A percentile compares a stretch with the other conserved stretches of the same genome.
Conservation (phyloP, 2,888 invertebrate genomes). For the Idaea aversata region DNA sequence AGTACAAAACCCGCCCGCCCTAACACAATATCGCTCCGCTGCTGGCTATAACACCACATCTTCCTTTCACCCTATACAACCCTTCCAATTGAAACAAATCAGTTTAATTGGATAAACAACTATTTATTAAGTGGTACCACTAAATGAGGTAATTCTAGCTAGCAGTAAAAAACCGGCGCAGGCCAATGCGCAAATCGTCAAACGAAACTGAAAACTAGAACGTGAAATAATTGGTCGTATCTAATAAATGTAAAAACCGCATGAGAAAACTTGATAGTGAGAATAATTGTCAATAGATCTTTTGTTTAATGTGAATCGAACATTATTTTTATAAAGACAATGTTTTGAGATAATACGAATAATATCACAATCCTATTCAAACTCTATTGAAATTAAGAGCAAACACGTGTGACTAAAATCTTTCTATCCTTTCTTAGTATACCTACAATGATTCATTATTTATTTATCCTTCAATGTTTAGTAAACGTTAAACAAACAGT, state of each 20-base stretch:
- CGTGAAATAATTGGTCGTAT: slow-evolving; percentile 39
- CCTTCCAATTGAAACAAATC: slow-evolving; percentile 11
- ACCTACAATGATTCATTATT: not conserved
- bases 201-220: slow-evolving; percentile 56
- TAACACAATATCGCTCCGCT: slow-evolving; percentile 31
- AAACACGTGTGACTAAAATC: not conserved
- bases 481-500: not conserved
- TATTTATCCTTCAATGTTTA: not conserved
- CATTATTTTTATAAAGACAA: not conserved
- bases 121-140: not conserved
- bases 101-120: slow-evolving; percentile 11
- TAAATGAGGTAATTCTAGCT: slow-evolving; percentile 48
- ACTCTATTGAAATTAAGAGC: not conserved
- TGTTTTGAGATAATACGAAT: not conserved
- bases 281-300: not conserved
- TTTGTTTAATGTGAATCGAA: not conserved
- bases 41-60: slow-evolving; percentile 4
- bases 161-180: slow-evolving; percentile 62
- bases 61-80: slow-evolving; percentile 25
- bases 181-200: slow-evolving; percentile 73
- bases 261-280: not conserved
- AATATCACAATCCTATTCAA: not conserved
- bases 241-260: slow-evolving; percentile 8
- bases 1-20: slow-evolving; percentile 39
- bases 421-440: not conserved